phyloP scores from a whole-genome alignment of 2,797 vertebrate species.

The Triplophysa bombifrons region DNA sequence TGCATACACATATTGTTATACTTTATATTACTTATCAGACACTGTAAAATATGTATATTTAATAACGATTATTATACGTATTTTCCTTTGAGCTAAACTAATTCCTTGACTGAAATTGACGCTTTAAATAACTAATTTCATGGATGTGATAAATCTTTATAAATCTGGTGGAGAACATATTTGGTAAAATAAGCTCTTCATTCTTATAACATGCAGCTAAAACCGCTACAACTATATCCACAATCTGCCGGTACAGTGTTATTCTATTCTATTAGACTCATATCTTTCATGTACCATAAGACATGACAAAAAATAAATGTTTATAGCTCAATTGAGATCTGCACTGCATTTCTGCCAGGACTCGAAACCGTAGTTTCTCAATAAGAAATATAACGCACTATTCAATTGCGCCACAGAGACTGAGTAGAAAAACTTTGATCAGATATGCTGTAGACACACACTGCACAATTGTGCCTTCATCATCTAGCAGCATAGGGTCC shows the following conservation, averaged over 20 bases:
- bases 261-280: neutral
- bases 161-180: no score
- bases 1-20: no score
- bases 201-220: no score
- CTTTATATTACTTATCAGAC: no score
- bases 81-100: no score
- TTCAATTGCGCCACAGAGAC: constrained; percentile 99
- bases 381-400: constrained; percentile 92
- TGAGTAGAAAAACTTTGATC: constrained; percentile 57
- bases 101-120: no score
- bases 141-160: no score
- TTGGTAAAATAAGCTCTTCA: no score
- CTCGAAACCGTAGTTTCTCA: constrained; percentile 99
- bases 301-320: neutral
- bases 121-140: no score
- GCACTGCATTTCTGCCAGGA: constrained; percentile 97
- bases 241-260: neutral
- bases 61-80: no score
- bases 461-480: neutral
- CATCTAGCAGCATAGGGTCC: constrained; percentile 40
- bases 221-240: no score
- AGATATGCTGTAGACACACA: constrained; percentile 9
- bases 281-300: neutral
- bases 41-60: no score
- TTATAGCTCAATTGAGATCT: neutral